A percentile compares a stretch with the other conserved stretches of the same genome.
These are phyloP conservation scores for Aplysina aerophoba DNA, from an alignment of 37 sponge, comb jelly and placozoan species.

Conservation along the genomic window DNA sequence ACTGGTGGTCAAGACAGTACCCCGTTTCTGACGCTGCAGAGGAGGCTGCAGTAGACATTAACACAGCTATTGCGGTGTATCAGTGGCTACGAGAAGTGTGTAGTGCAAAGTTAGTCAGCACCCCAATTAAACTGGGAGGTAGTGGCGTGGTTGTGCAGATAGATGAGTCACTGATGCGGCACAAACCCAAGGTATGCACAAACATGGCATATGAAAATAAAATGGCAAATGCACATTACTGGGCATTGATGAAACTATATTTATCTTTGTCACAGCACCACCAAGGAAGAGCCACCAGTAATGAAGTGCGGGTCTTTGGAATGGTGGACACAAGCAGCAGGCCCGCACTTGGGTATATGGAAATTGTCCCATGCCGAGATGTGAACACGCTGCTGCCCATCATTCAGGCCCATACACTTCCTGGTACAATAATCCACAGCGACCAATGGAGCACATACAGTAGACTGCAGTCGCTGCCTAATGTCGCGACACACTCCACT, in stretches of 20 bases:
- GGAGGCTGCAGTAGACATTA: neutral
- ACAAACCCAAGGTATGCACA: constrained; percentile 55
- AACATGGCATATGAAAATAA: no score
- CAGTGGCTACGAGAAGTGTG: constrained; percentile 56
- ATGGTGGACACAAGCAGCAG: constrained; percentile 50
- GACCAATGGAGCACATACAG: constrained; percentile 66
- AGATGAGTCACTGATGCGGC: constrained; percentile 49
- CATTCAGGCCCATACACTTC: constrained; percentile 50
- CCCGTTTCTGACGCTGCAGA: neutral
- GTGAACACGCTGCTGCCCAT: constrained; percentile 71
- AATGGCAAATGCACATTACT: neutral
- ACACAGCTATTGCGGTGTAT: constrained; percentile 41
- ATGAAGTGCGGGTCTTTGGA: constrained; percentile 68
- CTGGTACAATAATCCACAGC: constrained; percentile 51
- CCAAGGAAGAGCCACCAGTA: constrained; percentile 42
- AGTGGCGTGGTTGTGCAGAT: constrained; percentile 51
- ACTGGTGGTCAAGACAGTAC: neutral
- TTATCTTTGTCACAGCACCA: constrained; percentile 36
- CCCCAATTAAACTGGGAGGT: constrained; percentile 37
- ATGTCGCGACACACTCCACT: constrained; percentile 36
- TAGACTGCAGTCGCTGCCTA: constrained; percentile 28
- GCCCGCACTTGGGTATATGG: constrained; percentile 64
- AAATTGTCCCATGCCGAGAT: constrained; percentile 51
- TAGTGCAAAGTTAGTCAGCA: constrained; percentile 10
- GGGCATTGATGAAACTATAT: neutral